Percentiles rank a stretch among this genome's conserved stretches.
phyloP scores from a whole-genome alignment of 1,140 invertebrate genomes.

The Plectus sambesii region DNA sequence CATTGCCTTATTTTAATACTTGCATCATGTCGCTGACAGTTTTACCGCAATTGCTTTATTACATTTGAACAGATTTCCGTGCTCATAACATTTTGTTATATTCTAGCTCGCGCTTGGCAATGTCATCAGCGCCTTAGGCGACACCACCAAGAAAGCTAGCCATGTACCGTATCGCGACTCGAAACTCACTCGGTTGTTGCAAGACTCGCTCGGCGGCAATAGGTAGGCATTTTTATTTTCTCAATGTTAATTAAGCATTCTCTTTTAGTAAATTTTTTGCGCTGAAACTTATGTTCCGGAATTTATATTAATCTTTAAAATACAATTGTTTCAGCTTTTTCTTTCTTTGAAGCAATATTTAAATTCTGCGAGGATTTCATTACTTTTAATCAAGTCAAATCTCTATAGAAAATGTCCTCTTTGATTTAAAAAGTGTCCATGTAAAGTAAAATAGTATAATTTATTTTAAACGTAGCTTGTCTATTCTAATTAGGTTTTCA shows the following conservation, averaged over 20 bases:
- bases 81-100: conserved; percentile 53
- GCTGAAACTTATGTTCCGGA: conserved; percentile 9
- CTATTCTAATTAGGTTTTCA: too few relatives aligned
- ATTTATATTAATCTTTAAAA: conserved; percentile 5
- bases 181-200: conserved; percentile 53
- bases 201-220: conserved; percentile 88
- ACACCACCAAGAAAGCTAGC: conserved; percentile 46
- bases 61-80: too few relatives aligned
- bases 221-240: conserved; percentile 43
- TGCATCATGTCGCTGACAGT: too few relatives aligned
- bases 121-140: conserved; percentile 51
- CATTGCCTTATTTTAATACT: too few relatives aligned
- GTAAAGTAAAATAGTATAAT: too few relatives aligned
- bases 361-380: too few relatives aligned
- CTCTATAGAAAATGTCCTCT: too few relatives aligned
- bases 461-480: too few relatives aligned
- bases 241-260: conserved; percentile 17
- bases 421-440: too few relatives aligned
- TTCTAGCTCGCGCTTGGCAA: conserved; percentile 63
- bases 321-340: conserved; percentile 3
- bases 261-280: conserved; percentile 19
- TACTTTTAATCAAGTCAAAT: too few relatives aligned
- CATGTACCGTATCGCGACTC: conserved; percentile 54
- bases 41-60: conserved; percentile 4
- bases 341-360: too few relatives aligned